Evolutionary conservation across 2,888 invertebrate species (phyloP).

Genomic region (Apamea epomidion): DNA sequence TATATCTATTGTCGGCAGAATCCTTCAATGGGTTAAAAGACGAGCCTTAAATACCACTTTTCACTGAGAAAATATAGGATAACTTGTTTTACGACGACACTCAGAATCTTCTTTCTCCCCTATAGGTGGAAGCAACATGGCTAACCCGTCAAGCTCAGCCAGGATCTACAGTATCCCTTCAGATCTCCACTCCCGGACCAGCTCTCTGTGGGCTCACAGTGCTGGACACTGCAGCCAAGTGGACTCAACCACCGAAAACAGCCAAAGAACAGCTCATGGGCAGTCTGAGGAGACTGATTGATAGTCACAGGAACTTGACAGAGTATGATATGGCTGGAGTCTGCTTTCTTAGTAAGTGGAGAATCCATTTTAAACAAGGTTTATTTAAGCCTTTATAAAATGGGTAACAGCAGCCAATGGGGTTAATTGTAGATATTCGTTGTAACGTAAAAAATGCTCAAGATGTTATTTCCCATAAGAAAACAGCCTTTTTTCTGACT

Average conservation of each 20-base stretch:
- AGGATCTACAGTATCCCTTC: constrained; percentile 76
- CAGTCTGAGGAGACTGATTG: constrained; percentile 75
- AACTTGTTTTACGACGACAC: too few relatives aligned
- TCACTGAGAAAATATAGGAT: not conserved
- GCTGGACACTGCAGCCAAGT: constrained; percentile 78
- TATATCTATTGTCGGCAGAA: too few relatives aligned
- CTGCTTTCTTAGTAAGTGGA: constrained; percentile 80
- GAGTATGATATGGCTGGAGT: constrained; percentile 83
- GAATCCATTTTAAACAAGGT: too few relatives aligned
- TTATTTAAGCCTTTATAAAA: too few relatives aligned
- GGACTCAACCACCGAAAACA: constrained; percentile 69
- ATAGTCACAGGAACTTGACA: constrained; percentile 81
- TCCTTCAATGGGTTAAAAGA: not conserved
- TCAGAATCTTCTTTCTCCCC: not conserved
- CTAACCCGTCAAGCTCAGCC: constrained; percentile 78
- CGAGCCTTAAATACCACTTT: not conserved
- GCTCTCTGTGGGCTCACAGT: constrained; percentile 84
- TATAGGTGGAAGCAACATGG: constrained; percentile 83
- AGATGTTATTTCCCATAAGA: too few relatives aligned
- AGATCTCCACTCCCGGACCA: constrained; percentile 79
- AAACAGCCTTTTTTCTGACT: too few relatives aligned
- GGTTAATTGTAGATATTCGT: too few relatives aligned
- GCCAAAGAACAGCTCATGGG: constrained; percentile 75
- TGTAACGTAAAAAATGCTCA: too few relatives aligned
- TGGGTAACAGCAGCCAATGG: too few relatives aligned